Base-by-base conservation (phyloP, 2,888 invertebrate species). In the Tholera decimalis region DNA sequence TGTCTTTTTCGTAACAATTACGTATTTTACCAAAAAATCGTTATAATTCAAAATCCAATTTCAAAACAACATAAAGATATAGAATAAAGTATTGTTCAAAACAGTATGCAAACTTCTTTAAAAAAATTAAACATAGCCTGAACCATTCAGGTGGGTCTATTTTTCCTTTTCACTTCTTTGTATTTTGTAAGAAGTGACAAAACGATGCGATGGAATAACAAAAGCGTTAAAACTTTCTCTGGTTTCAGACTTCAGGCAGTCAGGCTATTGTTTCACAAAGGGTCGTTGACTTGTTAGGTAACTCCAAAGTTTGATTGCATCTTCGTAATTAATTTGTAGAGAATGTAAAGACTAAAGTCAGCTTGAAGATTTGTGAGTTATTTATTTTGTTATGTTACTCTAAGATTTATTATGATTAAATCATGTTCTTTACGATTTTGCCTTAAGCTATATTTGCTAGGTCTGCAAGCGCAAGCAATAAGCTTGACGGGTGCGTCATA, bases 161-260 rank as follows among this genome's bases (percentile, higher is more conserved):
- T n/a, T n/a, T n/a, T 8, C 9, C 8, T 33, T 44, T 54, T 24
- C 22, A 3, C 58, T 53, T 35, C 18, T 35, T 37, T 49, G 9
- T 22, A 18, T 30, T 57, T 49, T 9, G 0, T 15, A 28, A 50
- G 55, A 54, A 33, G 8, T 18, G 5, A 65, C n/a, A 43, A 64
- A 65, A 55, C n/a, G 18, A 18, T 26, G 41, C 26, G 37, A 20
- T 15, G 33, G 24, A 75, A 59, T 70, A 70, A 83, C 74, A 80
- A 82, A 75, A 59, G 63, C 49, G 69, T 70, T 68, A 59, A 56
- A 61, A 79, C 81, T 83, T 83, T 72, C 61, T 80, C 79, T 72
- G 44, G 69, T 64, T 79, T 68, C 37, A 71, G 65, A 64, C 50
- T 70, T 65, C 43, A 72, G 64, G n/a, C n/a, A n/a, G n/a, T n/a